Percentiles rank a stretch among this genome's conserved stretches.
These are phyloP conservation scores for Listronotus bonariensis DNA, from an alignment of 1,140 invertebrate genomes.

Conservation along the genomic window DNA sequence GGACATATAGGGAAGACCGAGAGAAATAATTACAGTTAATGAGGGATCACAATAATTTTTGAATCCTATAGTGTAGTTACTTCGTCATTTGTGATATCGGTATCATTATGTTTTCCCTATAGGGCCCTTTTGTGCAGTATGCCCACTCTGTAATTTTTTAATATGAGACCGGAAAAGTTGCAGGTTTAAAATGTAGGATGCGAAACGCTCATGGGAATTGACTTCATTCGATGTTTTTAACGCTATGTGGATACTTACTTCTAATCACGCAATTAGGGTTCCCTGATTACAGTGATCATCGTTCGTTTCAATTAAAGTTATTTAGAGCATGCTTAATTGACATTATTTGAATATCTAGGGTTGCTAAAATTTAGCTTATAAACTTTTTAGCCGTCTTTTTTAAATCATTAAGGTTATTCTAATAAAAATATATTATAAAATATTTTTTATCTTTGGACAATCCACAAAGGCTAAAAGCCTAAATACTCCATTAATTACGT, in stretches of 20 bases:
- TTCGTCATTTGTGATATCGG: constrained; percentile 26
- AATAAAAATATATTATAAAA: no score
- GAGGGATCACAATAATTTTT: constrained; percentile 26
- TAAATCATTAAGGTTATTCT: no score
- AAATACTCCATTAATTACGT: no score
- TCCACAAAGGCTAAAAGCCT: no score
- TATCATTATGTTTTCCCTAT: constrained; percentile 23
- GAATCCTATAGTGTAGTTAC: constrained; percentile 27
- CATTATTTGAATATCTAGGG: no score
- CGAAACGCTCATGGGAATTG: constrained; percentile 18
- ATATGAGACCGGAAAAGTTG: constrained; percentile 25
- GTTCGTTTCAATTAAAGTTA: constrained; percentile 13
- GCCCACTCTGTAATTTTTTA: constrained; percentile 19
- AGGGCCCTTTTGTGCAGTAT: constrained; percentile 23
- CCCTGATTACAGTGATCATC: constrained; percentile 6
- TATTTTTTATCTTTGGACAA: no score
- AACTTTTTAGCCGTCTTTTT: no score
- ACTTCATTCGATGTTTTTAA: constrained; percentile 28
- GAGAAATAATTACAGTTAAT: constrained; percentile 31
- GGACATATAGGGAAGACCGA: constrained; percentile 8
- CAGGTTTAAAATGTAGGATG: constrained; percentile 20
- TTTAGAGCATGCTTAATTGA: constrained; percentile 15
- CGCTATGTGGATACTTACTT: constrained; percentile 19
- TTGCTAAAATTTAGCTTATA: no score
- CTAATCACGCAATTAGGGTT: constrained; percentile 19